These are phyloP conservation scores for Amphipyra tragopoginis DNA, from an alignment of 2,888 invertebrate species.

Conservation along the genomic window DNA sequence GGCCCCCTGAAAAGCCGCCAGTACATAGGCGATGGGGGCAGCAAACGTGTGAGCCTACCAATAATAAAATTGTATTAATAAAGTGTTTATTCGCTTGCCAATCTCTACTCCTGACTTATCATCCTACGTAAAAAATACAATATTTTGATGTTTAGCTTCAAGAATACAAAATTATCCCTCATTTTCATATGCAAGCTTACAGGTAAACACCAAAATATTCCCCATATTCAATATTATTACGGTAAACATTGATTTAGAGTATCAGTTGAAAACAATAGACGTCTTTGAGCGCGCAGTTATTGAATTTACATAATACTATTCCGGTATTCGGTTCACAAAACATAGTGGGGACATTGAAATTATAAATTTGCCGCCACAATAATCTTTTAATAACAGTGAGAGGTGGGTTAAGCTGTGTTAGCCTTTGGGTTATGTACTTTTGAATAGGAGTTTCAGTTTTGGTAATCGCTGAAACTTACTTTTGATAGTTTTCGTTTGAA, in stretches of 20 bases:
- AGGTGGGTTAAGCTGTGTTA: slow-evolving; percentile 64
- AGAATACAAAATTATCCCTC: not conserved
- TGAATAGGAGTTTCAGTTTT: slow-evolving; percentile 67
- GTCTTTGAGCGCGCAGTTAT: slow-evolving; percentile 66
- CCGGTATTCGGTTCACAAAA: slow-evolving; percentile 68
- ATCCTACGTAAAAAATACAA: no score
- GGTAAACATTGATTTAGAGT: slow-evolving; percentile 58
- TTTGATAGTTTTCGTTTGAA: slow-evolving; percentile 81
- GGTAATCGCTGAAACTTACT: slow-evolving; percentile 81
- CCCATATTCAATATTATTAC: slow-evolving; percentile 51
- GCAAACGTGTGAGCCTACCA: no score
- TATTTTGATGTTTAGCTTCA: no score
- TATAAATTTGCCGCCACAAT: slow-evolving; percentile 78
- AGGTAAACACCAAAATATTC: slow-evolving; percentile 32
- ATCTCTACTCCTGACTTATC: no score
- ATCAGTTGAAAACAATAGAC: slow-evolving; percentile 72
- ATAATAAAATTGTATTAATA: no score
- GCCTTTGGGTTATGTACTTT: slow-evolving; percentile 59
- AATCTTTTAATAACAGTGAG: slow-evolving; percentile 78
- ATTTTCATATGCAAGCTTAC: slow-evolving; percentile 1
- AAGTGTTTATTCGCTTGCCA: no score
- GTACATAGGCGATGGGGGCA: no score
- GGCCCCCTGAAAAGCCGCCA: no score
- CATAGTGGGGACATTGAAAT: slow-evolving; percentile 71
- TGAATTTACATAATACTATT: slow-evolving; percentile 82